Evolutionary conservation across 2,797 vertebrate genomes (phyloP).

Genomic region (Cirrhinus molitorella): DNA sequence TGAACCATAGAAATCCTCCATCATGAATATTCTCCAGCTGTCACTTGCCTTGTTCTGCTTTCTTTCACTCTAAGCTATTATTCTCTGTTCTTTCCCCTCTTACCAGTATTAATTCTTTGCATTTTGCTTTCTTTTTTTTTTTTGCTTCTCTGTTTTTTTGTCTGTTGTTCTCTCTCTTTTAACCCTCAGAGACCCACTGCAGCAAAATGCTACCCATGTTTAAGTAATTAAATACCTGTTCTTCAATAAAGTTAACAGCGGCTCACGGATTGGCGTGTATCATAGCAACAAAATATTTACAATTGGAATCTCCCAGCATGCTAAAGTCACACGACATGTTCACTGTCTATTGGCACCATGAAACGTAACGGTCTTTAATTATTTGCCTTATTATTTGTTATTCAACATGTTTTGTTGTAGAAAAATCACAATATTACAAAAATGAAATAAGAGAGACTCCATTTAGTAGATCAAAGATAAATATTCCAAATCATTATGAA

Average conservation of each 20-base stretch:
- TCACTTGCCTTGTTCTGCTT: neutral
- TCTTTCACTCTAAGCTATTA: neutral
- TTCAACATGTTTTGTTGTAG: neutral
- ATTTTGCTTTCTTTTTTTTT: constrained; percentile 4
- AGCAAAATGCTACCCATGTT: neutral
- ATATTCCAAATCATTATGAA: neutral
- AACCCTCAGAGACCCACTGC: neutral
- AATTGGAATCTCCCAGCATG: neutral
- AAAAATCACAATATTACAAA: neutral
- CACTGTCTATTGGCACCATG: neutral
- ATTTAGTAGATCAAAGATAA: neutral
- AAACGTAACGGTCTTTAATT: neutral
- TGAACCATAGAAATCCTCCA: constrained; percentile 31
- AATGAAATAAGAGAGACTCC: neutral
- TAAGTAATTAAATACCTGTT: neutral
- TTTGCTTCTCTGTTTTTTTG: neutral
- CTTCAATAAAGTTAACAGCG: neutral
- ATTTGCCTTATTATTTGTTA: no score
- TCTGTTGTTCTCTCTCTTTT: no score
- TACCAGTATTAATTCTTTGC: neutral
- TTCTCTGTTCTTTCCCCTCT: neutral
- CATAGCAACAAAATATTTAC: neutral
- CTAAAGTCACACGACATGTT: neutral
- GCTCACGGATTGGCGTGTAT: no score
- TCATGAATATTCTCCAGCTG: constrained; percentile 10